These are phyloP conservation scores for Panurus biarmicus DNA, from an alignment of 2,113 vertebrate species.

Conservation along the genomic window DNA sequence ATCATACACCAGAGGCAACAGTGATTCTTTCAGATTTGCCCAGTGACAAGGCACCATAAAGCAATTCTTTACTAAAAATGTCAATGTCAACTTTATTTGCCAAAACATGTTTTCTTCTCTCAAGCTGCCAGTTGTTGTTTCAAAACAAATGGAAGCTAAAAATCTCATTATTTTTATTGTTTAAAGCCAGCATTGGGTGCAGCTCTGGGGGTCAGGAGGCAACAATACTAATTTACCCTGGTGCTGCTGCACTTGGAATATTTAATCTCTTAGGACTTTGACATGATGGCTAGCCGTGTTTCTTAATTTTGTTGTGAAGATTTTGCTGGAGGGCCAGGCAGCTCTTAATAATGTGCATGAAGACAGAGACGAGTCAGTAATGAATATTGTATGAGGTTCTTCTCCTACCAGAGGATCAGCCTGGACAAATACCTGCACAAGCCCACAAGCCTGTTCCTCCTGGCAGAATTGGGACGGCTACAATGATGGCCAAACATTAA, in stretches of 20 bases:
- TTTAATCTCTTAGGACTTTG: constrained; percentile 56
- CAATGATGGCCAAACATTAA: background rate
- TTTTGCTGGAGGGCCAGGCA: constrained; percentile 25
- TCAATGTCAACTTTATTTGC: constrained; percentile 61
- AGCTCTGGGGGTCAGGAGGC: constrained; percentile 46
- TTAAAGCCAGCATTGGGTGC: constrained; percentile 39
- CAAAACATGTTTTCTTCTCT: constrained; percentile 53
- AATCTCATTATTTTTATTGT: constrained; percentile 69
- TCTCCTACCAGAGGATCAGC: background rate
- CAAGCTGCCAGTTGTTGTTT: constrained; percentile 57
- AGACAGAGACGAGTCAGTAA: background rate
- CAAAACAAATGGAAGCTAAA: constrained; percentile 57
- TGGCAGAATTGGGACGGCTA: background rate
- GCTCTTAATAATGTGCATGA: constrained; percentile 27
- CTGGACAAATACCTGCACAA: background rate
- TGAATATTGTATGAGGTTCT: constrained; percentile 6
- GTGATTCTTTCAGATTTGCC: constrained; percentile 23
- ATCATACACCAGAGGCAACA: background rate
- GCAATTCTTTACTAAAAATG: constrained; percentile 55
- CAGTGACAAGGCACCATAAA: constrained; percentile 22
- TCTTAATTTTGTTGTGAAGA: constrained; percentile 39
- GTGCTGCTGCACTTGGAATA: constrained; percentile 49
- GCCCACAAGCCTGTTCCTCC: background rate
- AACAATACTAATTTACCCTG: constrained; percentile 53
- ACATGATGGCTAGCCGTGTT: constrained; percentile 38